Conservation (phyloP, 1,140 invertebrate genomes). For the Drosophila arawakana region DNA sequence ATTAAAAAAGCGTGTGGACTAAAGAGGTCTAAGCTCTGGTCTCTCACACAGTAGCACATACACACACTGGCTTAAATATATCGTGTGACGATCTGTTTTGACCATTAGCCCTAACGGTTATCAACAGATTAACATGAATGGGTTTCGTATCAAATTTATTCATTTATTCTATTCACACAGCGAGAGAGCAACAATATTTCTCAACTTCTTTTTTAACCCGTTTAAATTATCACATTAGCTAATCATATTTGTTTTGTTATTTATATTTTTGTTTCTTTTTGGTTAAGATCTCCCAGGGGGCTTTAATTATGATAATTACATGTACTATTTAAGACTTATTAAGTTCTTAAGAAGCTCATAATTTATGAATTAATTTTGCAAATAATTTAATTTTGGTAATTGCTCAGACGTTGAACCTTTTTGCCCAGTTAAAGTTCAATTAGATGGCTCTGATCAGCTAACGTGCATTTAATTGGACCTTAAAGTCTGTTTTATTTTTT, state of each 20-base stretch:
- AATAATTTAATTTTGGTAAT: constrained; percentile 23
- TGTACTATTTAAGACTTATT: constrained; percentile 40
- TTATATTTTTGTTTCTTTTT: background rate
- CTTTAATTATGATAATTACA: constrained; percentile 51
- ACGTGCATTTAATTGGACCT: constrained; percentile 16
- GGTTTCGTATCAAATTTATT: constrained; percentile 59
- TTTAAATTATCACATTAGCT: constrained; percentile 71
- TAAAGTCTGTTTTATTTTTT: constrained; percentile 3
- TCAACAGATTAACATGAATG: constrained; percentile 49
- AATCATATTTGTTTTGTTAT: constrained; percentile 45
- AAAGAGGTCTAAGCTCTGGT: constrained; percentile 8
- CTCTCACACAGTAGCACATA: constrained; percentile 65
- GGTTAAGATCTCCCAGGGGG: constrained; percentile 10
- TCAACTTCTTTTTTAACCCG: constrained; percentile 34
- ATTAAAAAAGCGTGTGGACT: constrained; percentile 59
- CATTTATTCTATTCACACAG: constrained; percentile 54
- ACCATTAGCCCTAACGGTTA: constrained; percentile 72
- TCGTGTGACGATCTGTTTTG: constrained; percentile 50
- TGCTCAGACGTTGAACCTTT: constrained; percentile 49
- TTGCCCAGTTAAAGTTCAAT: constrained; percentile 51
- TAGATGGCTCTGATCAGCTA: constrained; percentile 27
- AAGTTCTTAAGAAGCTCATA: constrained; percentile 31
- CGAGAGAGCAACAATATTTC: constrained; percentile 30
- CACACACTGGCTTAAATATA: constrained; percentile 24
- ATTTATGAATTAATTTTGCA: constrained; percentile 29